phyloP scores from a whole-genome alignment of 2,888 invertebrate genomes.

The Drosophila macrospina region DNA sequence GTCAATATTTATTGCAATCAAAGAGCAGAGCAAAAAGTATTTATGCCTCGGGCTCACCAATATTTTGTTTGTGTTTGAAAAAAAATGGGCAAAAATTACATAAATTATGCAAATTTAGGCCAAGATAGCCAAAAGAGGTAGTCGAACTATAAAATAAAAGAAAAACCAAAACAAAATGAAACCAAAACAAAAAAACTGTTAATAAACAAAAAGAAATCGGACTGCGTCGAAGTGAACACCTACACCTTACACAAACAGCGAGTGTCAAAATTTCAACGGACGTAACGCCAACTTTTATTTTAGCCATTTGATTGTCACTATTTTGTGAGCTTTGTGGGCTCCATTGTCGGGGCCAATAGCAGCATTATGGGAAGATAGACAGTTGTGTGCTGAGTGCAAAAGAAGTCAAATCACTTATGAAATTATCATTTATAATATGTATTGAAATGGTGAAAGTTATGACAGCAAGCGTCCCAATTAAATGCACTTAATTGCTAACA shows the following conservation, averaged over 20 bases:
- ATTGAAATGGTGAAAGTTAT: constrained; percentile 60
- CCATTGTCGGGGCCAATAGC: constrained; percentile 29
- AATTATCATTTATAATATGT: constrained; percentile 36
- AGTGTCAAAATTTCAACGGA: constrained; percentile 43
- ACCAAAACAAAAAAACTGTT: constrained; percentile 32
- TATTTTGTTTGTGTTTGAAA: constrained; percentile 35
- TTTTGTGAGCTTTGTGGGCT: constrained; percentile 17
- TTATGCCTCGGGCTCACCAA: constrained; percentile 25
- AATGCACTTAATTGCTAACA: constrained; percentile 62
- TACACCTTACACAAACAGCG: constrained; percentile 40
- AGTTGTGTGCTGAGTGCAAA: constrained; percentile 39
- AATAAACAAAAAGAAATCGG: constrained; percentile 56
- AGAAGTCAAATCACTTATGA: constrained; percentile 53
- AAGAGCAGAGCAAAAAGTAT: constrained; percentile 9
- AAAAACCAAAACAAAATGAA: constrained; percentile 34
- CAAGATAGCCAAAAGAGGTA: constrained; percentile 62
- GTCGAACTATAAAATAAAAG: constrained; percentile 42
- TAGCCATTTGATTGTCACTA: constrained; percentile 9
- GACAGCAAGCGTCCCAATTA: constrained; percentile 50
- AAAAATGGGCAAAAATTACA: constrained; percentile 59
- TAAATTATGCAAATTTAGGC: constrained; percentile 73
- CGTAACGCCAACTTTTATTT: constrained; percentile 34
- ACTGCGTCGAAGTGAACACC: constrained; percentile 50
- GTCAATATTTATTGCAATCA: constrained; percentile 8
- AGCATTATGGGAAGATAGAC: constrained; percentile 26